Conservation (phyloP, 2,888 invertebrate species). For the Calliopum simillimum region DNA sequence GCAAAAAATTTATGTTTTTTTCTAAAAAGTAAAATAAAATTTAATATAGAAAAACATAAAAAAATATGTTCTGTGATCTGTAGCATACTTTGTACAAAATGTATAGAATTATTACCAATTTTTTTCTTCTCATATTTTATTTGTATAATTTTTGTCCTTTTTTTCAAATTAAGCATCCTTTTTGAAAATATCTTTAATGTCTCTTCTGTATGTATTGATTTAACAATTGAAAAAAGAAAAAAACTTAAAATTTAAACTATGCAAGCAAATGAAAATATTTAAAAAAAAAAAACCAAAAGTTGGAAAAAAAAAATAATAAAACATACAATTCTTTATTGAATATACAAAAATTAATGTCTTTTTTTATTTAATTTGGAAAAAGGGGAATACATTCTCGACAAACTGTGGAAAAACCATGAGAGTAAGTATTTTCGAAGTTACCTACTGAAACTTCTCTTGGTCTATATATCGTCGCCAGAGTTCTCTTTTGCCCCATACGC, state of each 20-base stretch:
- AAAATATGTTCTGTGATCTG: slow-evolving; percentile 67
- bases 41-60: slow-evolving; percentile 39
- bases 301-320: slow-evolving; percentile 38
- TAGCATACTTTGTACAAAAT: slow-evolving; percentile 68
- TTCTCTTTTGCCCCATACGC: too few species aligned
- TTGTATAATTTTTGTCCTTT: slow-evolving; percentile 33
- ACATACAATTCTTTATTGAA: slow-evolving; percentile 38
- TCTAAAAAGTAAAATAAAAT: slow-evolving; percentile 39
- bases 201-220: background rate
- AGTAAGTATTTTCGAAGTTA: too few species aligned
- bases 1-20: slow-evolving; percentile 36
- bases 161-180: background rate
- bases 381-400: too few species aligned
- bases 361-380: slow-evolving; percentile 6
- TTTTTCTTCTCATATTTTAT: slow-evolving; percentile 1
- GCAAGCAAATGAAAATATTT: slow-evolving; percentile 35
- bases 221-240: background rate
- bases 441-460: too few species aligned
- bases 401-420: too few species aligned
- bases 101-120: slow-evolving; percentile 57
- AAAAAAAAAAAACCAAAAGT: slow-evolving; percentile 37
- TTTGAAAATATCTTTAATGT: background rate
- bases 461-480: too few species aligned
- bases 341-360: slow-evolving; percentile 26
- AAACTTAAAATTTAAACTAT: slow-evolving; percentile 18